Conservation (phyloP, 2,113 vertebrate genomes). For the Phylloscopus trochiloides region DNA sequence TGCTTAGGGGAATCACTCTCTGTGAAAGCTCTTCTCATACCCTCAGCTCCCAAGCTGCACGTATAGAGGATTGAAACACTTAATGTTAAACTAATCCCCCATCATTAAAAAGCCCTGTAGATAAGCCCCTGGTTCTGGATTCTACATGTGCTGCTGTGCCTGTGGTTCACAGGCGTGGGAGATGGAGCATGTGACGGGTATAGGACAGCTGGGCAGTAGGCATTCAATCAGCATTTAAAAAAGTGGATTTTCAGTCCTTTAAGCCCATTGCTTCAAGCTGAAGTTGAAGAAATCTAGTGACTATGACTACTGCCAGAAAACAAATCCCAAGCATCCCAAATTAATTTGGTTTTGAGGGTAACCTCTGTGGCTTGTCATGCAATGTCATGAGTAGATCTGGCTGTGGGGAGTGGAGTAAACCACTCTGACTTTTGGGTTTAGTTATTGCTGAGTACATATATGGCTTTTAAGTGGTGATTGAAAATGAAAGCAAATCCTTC, state of each 20-base stretch:
- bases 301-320: not conserved
- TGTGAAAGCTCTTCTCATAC: conserved; percentile 54
- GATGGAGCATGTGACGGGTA: not conserved
- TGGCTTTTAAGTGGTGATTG: not conserved
- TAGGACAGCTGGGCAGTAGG: not conserved
- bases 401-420: not conserved
- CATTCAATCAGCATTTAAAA: conserved; percentile 25
- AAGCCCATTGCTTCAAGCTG: not conserved
- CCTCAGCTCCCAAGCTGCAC: conserved; percentile 18
- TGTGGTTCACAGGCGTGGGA: not conserved
- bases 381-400: not conserved
- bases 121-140: conserved; percentile 21
- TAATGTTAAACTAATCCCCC: conserved; percentile 62
- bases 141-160: not conserved
- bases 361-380: not conserved
- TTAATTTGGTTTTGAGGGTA: not conserved
- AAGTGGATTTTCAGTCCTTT: not conserved
- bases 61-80: conserved; percentile 43
- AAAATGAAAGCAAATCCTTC: not conserved
- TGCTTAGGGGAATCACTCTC: conserved; percentile 34
- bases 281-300: not conserved
- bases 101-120: conserved; percentile 50
- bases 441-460: not conserved
- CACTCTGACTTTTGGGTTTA: not conserved
- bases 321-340: not conserved